Evolutionary conservation across 2,888 invertebrate genomes (phyloP), one percentile per base, ranked within the genome.

Genomic region (Prosapia bicincta): DNA sequence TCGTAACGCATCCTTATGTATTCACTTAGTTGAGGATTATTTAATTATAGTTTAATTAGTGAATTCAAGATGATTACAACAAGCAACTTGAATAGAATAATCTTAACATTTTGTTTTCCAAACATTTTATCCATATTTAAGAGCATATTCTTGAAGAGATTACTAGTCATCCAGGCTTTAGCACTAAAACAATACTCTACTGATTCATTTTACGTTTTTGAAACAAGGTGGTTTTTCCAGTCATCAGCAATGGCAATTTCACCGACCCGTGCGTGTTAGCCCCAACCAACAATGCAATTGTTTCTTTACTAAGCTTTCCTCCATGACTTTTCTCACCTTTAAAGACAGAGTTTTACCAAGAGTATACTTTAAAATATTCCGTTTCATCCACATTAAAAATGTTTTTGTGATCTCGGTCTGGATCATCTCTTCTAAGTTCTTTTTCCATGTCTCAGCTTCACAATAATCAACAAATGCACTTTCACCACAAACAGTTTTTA

Each of bases 251-350:
- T 43, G 38, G 72, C 15, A 75, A 30, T 24, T 71, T 75, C 25
- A 71, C 75, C 24, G 71, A 23, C 5, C 75, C 69, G 66, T 75
- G 66, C 75, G 66, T 71, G 74, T 73, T 73, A 13, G 69, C n/a
- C n/a, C n/a, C 74, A 24, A 66, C 38, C 15, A 38, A 15, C 38
- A 38, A 15, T 15, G 3, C 15, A 13, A 38, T 3, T 38, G 13
- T 38, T 38, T 38, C 38, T 38, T 38, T 38, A 15, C 38, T 38
- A 9, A 38, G 38, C 66, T n/a, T n/a, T n/a, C n/a, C n/a, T n/a
- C n/a, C n/a, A n/a, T n/a, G n/a, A n/a, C n/a, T n/a, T n/a, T n/a
- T 66, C 10, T 25, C 66, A 24, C 71, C 54, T 71, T 71, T 25
- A 71, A 43, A 43, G 26, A 15, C 10, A 71, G 71, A 7, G 71